Conservation (phyloP, 2,113 vertebrate species). For the Rhegmatorhina hoffmannsi region DNA sequence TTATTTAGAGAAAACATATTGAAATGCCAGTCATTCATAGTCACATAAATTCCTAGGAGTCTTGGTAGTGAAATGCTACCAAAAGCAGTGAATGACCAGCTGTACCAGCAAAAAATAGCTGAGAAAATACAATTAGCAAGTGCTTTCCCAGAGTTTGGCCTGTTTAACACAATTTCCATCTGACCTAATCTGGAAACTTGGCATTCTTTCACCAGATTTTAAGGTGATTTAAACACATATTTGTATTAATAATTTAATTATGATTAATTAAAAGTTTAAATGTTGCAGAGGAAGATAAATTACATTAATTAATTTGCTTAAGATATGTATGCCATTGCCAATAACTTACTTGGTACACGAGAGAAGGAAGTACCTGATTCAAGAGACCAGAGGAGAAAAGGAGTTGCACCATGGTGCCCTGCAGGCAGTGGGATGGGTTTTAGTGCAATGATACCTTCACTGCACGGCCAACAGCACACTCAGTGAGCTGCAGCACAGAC, state of each 20-base stretch:
- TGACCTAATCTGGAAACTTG: neutral
- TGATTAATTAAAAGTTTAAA: neutral
- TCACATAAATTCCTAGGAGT: neutral
- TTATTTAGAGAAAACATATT: neutral
- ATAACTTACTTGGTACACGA: neutral
- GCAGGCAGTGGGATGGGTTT: neutral
- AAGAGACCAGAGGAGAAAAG: neutral
- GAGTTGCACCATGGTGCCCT: neutral
- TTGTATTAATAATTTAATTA: neutral
- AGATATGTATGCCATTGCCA: neutral
- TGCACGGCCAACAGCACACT: no score
- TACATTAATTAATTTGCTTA: constrained; percentile 3
- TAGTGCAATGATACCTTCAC: neutral
- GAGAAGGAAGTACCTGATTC: neutral
- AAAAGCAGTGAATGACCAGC: neutral
- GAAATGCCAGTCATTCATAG: neutral
- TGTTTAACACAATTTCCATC: neutral
- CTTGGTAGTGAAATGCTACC: neutral
- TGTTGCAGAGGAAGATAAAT: neutral
- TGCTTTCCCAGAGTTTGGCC: neutral
- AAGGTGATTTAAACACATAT: neutral
- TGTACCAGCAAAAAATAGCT: neutral
- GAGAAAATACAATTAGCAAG: neutral
- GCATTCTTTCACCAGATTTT: neutral
- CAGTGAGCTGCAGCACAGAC: neutral